Evolutionary conservation across 2,113 vertebrate genomes (phyloP).

Genomic region (Callipepla squamata): DNA sequence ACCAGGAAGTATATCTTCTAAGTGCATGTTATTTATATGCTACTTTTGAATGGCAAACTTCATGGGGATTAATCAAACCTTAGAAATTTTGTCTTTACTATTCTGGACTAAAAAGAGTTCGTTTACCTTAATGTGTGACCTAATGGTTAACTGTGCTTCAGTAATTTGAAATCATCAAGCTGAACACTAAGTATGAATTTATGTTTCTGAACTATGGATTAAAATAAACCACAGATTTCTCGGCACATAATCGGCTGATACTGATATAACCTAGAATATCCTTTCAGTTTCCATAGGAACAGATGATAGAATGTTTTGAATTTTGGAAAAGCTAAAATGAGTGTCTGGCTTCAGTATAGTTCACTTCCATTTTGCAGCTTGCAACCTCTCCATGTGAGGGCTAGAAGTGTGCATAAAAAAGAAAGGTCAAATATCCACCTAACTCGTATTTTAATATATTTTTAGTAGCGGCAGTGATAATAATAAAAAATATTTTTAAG

Average conservation of each 20-base stretch:
- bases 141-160: constrained; percentile 28
- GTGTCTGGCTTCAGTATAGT: constrained; percentile 44
- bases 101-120: constrained; percentile 15
- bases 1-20: not conserved
- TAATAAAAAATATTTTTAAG: not conserved
- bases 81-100: not conserved
- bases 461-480: not conserved
- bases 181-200: constrained; percentile 51
- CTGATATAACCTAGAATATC: constrained; percentile 77
- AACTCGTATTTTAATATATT: not conserved
- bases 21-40: not conserved
- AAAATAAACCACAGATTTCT: constrained; percentile 75
- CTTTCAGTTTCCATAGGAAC: constrained; percentile 79
- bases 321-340: constrained; percentile 63
- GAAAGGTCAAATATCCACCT: not conserved
- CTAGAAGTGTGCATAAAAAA: not conserved
- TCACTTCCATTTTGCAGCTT: constrained; percentile 50
- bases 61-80: not conserved
- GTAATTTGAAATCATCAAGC: constrained; percentile 51
- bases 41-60: not conserved
- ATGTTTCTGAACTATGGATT: constrained; percentile 68
- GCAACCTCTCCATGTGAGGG: not conserved
- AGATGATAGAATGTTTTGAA: constrained; percentile 72
- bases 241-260: constrained; percentile 71
- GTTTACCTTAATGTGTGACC: constrained; percentile 34